Evolutionary conservation across 2,797 vertebrate species (phyloP).

Genomic region (Xyrichtys novacula): DNA sequence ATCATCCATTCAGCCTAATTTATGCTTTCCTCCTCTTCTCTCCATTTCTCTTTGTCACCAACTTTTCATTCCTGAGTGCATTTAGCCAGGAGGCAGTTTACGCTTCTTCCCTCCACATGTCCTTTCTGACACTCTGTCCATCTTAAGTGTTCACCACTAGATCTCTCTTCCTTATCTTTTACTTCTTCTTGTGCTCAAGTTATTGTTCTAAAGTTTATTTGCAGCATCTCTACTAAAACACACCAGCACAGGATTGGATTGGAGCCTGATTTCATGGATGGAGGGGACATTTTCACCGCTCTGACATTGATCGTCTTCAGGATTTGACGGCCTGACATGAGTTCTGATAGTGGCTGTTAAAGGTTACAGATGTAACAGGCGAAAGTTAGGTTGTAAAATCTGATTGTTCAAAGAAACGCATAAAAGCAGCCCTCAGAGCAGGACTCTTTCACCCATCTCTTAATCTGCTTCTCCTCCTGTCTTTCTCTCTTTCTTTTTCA

Average conservation of each 20-base stretch:
- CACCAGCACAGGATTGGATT: constrained; percentile 49
- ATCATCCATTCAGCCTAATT: constrained; percentile 16
- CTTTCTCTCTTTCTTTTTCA: background rate
- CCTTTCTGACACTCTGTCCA: background rate
- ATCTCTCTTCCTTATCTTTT: background rate
- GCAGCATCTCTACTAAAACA: constrained; percentile 39
- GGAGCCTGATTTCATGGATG: constrained; percentile 57
- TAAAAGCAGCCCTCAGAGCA: too few relatives aligned
- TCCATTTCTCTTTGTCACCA: background rate
- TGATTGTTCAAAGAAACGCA: too few relatives aligned
- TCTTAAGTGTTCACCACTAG: background rate
- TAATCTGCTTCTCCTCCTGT: background rate
- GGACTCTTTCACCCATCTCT: background rate
- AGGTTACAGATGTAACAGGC: constrained; percentile 31
- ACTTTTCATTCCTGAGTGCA: constrained; percentile 24
- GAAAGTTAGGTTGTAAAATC: constrained; percentile 2
- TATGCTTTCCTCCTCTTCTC: background rate
- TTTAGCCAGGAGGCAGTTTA: constrained; percentile 34
- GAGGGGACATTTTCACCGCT: constrained; percentile 49
- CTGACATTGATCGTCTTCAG: constrained; percentile 50
- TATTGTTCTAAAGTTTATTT: constrained; percentile 61
- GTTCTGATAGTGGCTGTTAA: constrained; percentile 28
- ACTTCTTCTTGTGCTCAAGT: constrained; percentile 26
- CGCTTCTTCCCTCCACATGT: constrained; percentile 9
- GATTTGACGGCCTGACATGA: constrained; percentile 30